Evolutionary conservation across 64 coral and sea anemone genomes (phyloP).

Genomic region (Dendronephthya gigantea): DNA sequence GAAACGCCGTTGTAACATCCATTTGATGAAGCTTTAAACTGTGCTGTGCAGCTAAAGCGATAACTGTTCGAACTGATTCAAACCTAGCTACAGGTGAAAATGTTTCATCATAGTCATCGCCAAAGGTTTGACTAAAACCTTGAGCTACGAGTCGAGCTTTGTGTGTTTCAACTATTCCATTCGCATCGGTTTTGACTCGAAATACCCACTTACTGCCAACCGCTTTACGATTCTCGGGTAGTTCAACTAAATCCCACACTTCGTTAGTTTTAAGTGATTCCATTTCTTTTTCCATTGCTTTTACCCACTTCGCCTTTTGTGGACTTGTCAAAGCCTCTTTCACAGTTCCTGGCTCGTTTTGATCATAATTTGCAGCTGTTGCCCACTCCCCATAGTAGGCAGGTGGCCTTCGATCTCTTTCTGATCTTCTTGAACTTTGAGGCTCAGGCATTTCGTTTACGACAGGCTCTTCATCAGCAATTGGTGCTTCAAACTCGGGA

Average conservation of each 20-base stretch:
- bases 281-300: background rate
- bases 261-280: constrained; percentile 29
- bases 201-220: constrained; percentile 9
- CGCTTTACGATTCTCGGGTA: background rate
- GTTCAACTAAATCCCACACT: background rate
- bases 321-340: constrained; percentile 1
- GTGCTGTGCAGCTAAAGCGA: constrained; percentile 34
- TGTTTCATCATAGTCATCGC: constrained; percentile 31
- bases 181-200: background rate
- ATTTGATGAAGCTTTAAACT: constrained; percentile 42
- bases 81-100: constrained; percentile 35
- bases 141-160: background rate
- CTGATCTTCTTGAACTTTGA: background rate
- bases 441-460: background rate
- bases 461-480: background rate
- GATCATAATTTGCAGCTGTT: background rate
- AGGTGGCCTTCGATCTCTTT: background rate
- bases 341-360: background rate
- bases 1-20: constrained; percentile 49
- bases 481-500: background rate
- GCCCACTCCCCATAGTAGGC: constrained; percentile 4
- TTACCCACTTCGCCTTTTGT: background rate
- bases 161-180: background rate
- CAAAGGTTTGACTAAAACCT: background rate
- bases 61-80: constrained; percentile 47